phyloP scores from a whole-genome alignment of 2,797 vertebrate genomes.

The Mus caroli region DNA sequence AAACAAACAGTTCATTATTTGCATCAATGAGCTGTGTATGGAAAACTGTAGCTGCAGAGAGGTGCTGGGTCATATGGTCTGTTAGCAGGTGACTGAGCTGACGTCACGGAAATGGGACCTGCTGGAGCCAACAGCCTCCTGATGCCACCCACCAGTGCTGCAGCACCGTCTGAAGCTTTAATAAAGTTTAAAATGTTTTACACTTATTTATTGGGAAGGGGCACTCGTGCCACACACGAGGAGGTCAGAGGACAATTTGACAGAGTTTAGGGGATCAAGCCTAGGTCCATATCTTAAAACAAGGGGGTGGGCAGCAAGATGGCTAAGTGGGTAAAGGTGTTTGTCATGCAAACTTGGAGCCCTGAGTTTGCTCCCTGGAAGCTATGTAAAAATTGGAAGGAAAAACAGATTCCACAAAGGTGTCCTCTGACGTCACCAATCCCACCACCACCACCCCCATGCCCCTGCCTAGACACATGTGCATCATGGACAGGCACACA shows the following conservation, averaged over 20 bases:
- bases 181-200: not conserved
- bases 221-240: not conserved
- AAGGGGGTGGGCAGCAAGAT: not conserved
- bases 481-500: not conserved
- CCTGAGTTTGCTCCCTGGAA: not conserved
- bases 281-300: not conserved
- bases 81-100: not conserved
- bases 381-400: not conserved
- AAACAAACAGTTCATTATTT: too few species aligned
- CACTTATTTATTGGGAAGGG: not conserved
- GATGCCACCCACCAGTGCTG: not conserved
- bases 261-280: too few species aligned
- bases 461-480: not conserved
- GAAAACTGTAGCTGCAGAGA: not conserved
- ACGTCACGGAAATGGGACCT: rapidly evolving
- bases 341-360: not conserved
- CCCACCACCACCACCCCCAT: not conserved
- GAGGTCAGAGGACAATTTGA: not conserved
- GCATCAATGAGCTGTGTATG: not conserved
- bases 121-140: not conserved
- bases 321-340: not conserved
- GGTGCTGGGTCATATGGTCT: not conserved
- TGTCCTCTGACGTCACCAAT: too few species aligned
- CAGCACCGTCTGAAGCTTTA: not conserved
- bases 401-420: not conserved